Conservation (phyloP, 2,888 invertebrate genomes). For the Marronus borbonicus region DNA sequence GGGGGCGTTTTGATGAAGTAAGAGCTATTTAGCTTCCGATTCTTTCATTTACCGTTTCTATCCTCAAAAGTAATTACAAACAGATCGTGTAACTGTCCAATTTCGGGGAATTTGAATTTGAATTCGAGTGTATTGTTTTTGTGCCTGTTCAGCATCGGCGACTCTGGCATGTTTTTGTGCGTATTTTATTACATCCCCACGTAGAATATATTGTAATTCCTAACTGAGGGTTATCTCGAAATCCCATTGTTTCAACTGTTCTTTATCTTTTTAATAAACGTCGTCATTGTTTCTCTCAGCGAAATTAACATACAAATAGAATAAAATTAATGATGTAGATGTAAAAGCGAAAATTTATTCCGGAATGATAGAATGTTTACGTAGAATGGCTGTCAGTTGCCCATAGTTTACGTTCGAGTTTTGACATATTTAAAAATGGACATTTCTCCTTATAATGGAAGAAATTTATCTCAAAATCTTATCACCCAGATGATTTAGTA, state of each 20-base stretch:
- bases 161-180: neutral
- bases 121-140: neutral
- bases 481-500: too few relatives aligned
- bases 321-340: neutral
- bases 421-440: too few relatives aligned
- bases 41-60: neutral
- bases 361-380: neutral
- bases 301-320: neutral
- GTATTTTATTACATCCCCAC: neutral
- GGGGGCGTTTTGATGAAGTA: conserved; percentile 13
- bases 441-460: too few relatives aligned
- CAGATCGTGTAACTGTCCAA: neutral
- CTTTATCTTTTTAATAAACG: neutral
- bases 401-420: too few relatives aligned
- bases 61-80: neutral
- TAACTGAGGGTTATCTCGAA: neutral
- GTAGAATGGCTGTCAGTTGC: too few relatives aligned
- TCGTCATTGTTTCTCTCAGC: neutral
- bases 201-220: neutral
- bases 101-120: neutral
- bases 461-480: too few relatives aligned
- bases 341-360: too few relatives aligned
- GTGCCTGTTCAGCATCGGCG: neutral
- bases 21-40: neutral
- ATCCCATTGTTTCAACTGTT: neutral